Evolutionary conservation across 2,797 vertebrate genomes (phyloP).

Genomic region (Macropus fuliginosus): DNA sequence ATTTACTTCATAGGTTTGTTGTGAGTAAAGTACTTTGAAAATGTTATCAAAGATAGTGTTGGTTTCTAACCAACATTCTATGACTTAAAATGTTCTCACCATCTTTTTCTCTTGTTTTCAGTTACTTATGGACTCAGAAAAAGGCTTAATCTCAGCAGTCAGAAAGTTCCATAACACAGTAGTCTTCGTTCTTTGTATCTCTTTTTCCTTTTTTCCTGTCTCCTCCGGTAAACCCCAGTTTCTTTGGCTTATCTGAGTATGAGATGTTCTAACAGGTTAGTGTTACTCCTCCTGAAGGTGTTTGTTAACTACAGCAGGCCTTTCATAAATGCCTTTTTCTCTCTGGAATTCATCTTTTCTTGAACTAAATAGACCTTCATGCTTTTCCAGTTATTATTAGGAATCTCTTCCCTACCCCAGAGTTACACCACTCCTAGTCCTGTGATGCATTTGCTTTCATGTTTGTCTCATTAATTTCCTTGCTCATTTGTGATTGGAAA

Average conservation of each 20-base stretch:
- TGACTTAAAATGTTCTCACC: neutral
- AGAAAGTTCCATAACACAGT: neutral
- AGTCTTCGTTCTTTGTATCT: neutral
- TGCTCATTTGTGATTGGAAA: neutral
- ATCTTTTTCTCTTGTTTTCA: neutral
- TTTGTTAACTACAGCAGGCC: neutral
- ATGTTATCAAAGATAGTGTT: neutral
- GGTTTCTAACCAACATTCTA: neutral
- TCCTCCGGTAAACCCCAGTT: neutral
- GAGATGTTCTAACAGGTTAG: neutral
- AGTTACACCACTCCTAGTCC: neutral
- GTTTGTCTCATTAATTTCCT: neutral
- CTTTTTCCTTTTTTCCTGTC: neutral
- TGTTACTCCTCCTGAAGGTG: neutral
- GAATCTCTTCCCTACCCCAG: neutral
- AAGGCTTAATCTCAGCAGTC: neutral
- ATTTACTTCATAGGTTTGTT: neutral
- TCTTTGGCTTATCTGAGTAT: neutral
- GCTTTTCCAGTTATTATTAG: slow-evolving; percentile 13
- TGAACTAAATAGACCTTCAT: slow-evolving; percentile 21
- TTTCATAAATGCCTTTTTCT: neutral
- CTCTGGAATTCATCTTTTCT: too few relatives aligned
- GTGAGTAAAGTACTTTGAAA: neutral
- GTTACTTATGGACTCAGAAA: neutral
- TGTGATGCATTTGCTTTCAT: neutral